phyloP scores from a whole-genome alignment of 1,140 invertebrate genomes.

The Sitobion miscanthi region DNA sequence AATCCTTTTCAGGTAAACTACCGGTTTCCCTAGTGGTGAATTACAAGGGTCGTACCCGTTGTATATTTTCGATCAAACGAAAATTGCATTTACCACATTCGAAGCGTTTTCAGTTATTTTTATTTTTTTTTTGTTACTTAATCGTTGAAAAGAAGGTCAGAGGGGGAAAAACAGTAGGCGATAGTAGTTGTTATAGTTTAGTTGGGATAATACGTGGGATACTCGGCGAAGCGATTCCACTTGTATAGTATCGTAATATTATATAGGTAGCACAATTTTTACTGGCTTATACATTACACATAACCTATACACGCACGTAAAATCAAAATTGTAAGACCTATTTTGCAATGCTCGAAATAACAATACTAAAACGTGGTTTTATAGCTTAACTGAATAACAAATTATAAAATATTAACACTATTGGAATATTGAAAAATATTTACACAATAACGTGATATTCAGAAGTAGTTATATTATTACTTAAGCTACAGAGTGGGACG shows the following conservation, averaged over 20 bases:
- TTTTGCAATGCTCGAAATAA: neutral
- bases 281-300: too few relatives aligned
- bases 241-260: neutral
- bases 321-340: neutral
- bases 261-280: neutral
- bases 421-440: neutral
- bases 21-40: neutral
- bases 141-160: neutral
- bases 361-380: neutral
- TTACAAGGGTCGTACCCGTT: neutral
- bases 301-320: neutral
- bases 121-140: neutral
- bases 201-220: neutral
- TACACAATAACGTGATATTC: neutral
- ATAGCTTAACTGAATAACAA: neutral
- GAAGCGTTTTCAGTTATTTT: neutral
- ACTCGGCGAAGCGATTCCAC: neutral
- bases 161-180: neutral
- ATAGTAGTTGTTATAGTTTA: neutral
- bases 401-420: neutral
- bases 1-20: neutral
- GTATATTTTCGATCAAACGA: neutral
- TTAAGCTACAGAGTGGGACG: neutral
- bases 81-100: neutral
- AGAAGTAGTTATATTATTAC: neutral